Evolutionary conservation across 2,113 vertebrate species (phyloP).

Genomic region (Gorsachius goisagi): DNA sequence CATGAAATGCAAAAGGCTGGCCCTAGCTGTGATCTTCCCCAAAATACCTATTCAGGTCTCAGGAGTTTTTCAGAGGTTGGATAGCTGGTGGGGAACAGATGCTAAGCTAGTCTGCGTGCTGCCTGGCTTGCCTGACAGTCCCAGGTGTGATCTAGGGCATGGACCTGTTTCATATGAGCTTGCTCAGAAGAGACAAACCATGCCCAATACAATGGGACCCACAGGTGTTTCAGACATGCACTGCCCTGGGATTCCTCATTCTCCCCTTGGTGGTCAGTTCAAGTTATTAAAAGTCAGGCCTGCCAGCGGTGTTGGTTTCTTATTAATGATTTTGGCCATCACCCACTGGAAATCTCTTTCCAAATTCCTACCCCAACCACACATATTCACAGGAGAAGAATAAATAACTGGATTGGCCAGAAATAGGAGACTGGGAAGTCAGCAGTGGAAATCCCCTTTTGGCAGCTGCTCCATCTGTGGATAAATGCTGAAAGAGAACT

Average conservation of each 20-base stretch:
- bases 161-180: neutral
- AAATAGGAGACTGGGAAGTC: neutral
- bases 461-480: neutral
- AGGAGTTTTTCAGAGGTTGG: neutral
- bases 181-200: neutral
- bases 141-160: neutral
- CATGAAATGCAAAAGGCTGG: neutral
- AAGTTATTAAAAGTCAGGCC: neutral
- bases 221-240: neutral
- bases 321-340: neutral
- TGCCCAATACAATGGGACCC: neutral
- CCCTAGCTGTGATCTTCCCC: neutral
- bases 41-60: neutral
- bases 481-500: neutral
- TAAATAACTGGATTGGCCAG: neutral
- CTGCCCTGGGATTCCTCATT: neutral
- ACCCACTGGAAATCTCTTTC: neutral
- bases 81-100: neutral
- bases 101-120: neutral
- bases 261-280: neutral
- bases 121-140: neutral
- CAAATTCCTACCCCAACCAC: slow-evolving; percentile 12
- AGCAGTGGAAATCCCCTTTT: slow-evolving; percentile 46
- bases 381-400: slow-evolving; percentile 7
- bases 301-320: neutral